Base-by-base conservation (phyloP, 2,888 invertebrate species). In the Cacoxenus indagator region DNA sequence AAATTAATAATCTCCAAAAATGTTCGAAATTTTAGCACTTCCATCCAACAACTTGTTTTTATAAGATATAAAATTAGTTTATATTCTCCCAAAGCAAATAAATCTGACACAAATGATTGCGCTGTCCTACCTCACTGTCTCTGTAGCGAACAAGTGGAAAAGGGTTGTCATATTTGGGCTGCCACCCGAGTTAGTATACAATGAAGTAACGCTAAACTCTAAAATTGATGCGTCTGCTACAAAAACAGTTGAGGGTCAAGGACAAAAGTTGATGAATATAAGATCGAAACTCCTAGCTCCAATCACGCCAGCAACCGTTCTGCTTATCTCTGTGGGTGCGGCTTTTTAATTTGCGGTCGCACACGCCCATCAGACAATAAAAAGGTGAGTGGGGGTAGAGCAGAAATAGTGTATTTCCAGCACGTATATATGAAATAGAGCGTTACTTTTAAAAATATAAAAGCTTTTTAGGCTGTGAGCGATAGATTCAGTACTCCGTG, bases 21-120 rank as follows among this genome's bases (percentile, higher is more conserved):
- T n/a, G n/a, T n/a, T n/a, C n/a, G n/a, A n/a, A n/a, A n/a, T n/a
- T n/a, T n/a, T n/a, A n/a, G n/a, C n/a, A n/a, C n/a, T n/a, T n/a
- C n/a, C n/a, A n/a, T n/a, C n/a, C n/a, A n/a, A n/a, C n/a, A n/a
- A n/a, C n/a, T n/a, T n/a, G n/a, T n/a, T n/a, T n/a, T n/a, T n/a
- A n/a, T n/a, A n/a, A n/a, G n/a, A n/a, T n/a, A n/a, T n/a, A n/a
- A 83, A 80, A 82, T 82, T 77, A 81, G 78, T 78, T 51, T 55
- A 43, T 59, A 43, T 55, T 37, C 68, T 71, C 70, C 77, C 77
- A 75, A 75, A 73, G 76, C 67, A 27, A 55, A 11, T 37, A 51
- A 64, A 27, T 29, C 45, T 24, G 29, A n/a, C 24, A 74, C 2
- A 66, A 66, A 59, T 27, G 65, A 70, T 64, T 64, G 54, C 17